Conservation (phyloP, 2,888 invertebrate species). For the Prosopocoilus inquinatus region DNA sequence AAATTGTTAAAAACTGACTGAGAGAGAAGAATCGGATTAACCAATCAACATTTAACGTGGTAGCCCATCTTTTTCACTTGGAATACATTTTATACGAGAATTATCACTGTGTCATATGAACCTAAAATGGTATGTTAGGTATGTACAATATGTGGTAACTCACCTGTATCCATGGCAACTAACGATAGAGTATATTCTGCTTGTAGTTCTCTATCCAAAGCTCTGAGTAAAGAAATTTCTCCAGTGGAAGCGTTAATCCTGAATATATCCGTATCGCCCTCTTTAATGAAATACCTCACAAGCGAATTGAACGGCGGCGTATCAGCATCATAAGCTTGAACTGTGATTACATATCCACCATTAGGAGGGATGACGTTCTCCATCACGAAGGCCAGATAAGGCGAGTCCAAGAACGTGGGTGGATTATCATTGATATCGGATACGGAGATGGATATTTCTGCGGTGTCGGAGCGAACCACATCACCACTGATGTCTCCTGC, state of each 20-base stretch:
- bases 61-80: too few species aligned
- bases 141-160: too few species aligned
- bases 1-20: too few species aligned
- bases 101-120: too few species aligned
- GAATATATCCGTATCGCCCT: constrained; percentile 89
- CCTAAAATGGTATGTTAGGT: too few species aligned
- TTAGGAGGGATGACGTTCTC: constrained; percentile 85
- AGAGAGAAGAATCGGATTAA: too few species aligned
- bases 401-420: constrained; percentile 91
- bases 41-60: too few species aligned
- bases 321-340: constrained; percentile 88
- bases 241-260: constrained; percentile 90
- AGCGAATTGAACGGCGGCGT: constrained; percentile 86
- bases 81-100: too few species aligned
- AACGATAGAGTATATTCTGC: constrained; percentile 81
- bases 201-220: constrained; percentile 81
- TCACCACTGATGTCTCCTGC: constrained; percentile 64
- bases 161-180: constrained; percentile 93
- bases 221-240: constrained; percentile 79
- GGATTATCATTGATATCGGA: constrained; percentile 93
- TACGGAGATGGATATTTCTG: constrained; percentile 78
- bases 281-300: constrained; percentile 90
- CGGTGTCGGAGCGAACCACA: constrained; percentile 65
- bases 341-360: constrained; percentile 76
- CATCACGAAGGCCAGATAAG: constrained; percentile 89